Evolutionary conservation across 2,113 vertebrate genomes (phyloP).

Genomic region (Nettapus auritus): DNA sequence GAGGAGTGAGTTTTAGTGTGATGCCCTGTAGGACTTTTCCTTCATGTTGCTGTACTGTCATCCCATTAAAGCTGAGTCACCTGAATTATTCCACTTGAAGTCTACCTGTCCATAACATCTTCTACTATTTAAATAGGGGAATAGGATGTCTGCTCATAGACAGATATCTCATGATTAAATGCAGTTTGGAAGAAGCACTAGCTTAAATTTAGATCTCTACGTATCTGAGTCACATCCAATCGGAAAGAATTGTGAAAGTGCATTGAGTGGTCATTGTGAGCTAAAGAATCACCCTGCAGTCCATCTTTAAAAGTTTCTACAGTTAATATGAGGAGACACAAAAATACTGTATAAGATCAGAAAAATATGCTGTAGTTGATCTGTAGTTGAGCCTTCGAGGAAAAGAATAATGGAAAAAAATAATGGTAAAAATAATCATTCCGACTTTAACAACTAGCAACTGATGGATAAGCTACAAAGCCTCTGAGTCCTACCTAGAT

Average conservation of each 20-base stretch:
- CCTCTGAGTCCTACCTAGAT: not conserved
- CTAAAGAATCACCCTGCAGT: not conserved
- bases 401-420: not conserved
- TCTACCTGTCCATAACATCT: not conserved
- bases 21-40: not conserved
- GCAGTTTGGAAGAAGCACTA: not conserved
- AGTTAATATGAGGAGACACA: not conserved
- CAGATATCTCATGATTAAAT: not conserved
- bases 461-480: not conserved
- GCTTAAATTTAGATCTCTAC: not conserved
- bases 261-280: not conserved
- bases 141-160: not conserved
- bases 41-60: not conserved
- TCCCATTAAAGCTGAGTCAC: not conserved
- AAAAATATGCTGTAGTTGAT: not conserved
- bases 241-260: not conserved
- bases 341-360: not conserved
- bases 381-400: not conserved
- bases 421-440: not conserved
- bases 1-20: not conserved
- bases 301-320: not conserved
- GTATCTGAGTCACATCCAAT: not conserved
- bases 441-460: not conserved
- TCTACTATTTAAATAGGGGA: not conserved
- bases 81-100: not conserved